Base-by-base conservation (phyloP, 2,113 vertebrate genomes). In the Cranoglanis bouderius region DNA sequence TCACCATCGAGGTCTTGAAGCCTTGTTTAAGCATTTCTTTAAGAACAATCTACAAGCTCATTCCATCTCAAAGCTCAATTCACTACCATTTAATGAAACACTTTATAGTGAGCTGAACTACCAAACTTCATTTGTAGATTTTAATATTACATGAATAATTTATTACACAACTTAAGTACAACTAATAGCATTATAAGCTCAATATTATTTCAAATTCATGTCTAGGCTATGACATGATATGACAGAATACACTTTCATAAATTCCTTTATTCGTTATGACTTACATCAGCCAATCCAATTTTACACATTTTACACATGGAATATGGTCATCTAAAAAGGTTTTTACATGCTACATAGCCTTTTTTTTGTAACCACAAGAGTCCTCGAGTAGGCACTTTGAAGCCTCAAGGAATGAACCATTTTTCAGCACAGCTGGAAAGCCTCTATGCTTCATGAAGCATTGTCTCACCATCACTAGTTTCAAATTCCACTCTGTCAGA, bases 341-440 rank as follows among this genome's bases (percentile, higher is more conserved):
- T 72, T 72, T 38, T 43, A 43, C 3, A 19, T 72, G 67, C 32
- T 24, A 75, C 38, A 75, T 75, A 40, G 21, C 4, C 4, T 74
- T 74, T 19, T 74, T 40, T 38, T 40, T 21, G 21, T 21, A 1
- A 72, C 35, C 19, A 72, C 7, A 75, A 6, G 19, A 46, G 26
- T 53, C 49, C 49, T 53, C 14, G 19, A 80, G 29, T 80, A 29
- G 77, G 29, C 29, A 80, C 32, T 18, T 32, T 80, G 6, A 80
- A 53, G 46, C 26, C 16, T 53, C 35, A 32, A 32, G 16, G 26
- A 80, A 53, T 2, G 1, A 29, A 29, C 12, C 43, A 32, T 80
- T 80, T 80, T 80, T 32, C 4, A 13, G 29, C 77, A 80, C 77
- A 80, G 49, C 77, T 80, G 49, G 77, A 80, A 53, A 53, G 13